Base-by-base conservation (phyloP, 1,140 invertebrate species). In the Galleria mellonella region DNA sequence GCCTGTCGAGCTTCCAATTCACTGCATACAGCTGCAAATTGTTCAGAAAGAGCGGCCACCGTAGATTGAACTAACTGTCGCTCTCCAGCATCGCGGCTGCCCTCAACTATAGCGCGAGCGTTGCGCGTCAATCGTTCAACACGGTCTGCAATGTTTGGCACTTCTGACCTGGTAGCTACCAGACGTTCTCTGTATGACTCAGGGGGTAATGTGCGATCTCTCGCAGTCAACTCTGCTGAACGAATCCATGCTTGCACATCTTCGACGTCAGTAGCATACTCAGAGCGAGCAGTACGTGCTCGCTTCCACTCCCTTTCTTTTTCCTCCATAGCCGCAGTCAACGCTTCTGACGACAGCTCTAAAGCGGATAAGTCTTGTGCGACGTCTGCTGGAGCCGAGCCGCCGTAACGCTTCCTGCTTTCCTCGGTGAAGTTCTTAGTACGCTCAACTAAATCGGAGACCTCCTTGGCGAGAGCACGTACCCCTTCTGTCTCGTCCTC, bases 231-330 rank as follows among this genome's bases (percentile, higher is more conserved):
- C 71, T 97, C 95, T 0, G 94, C 93, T 33, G 92, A 89, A 30
- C 92, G 89, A 27, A 97, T 88, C 96, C 96, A 97, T 13, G 89
- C 87, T 58, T 94, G 93, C 0, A 97, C 89, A 44, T 91, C 90
- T 51, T 96, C 94, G 5, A 95, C 91, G 55, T 94, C 94, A 10
- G 87, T 83, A 6, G 91, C 72, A 74, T 95, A 97, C 45, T 97
- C 95, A 12, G 90, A 90, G 11, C 94, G 89, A 39, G 93, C 89
- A 10, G 94, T 95, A 57, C 91, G 90, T 5, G 95, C 95, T 36
- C 94, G 90, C 70, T 96, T 96, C 73, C 94, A 92, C 74, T 96
- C 94, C 62, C 92, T 89, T 55, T 94, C 90, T 72, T 96, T 96
- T 62, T 95, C 94, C 58, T 96, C 95, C 92, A 96, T 94, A 6